These are phyloP conservation scores for Iselma pallidipennis DNA, from an alignment of 2,888 invertebrate genomes.

Conservation along the genomic window DNA sequence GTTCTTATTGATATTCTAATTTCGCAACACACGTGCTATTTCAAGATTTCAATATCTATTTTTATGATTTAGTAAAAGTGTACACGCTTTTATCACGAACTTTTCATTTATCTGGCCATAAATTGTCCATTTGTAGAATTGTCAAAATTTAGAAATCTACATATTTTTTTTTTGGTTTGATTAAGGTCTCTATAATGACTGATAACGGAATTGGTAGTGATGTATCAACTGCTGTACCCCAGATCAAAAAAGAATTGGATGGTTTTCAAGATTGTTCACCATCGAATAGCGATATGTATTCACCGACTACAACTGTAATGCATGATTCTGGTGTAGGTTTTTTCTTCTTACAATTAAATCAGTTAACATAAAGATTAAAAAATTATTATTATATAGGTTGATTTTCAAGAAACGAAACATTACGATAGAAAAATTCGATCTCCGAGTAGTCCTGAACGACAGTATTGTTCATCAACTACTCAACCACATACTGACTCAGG, in stretches of 20 bases:
- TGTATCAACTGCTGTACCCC: conserved; percentile 42
- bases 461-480: conserved; percentile 89
- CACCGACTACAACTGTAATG: conserved; percentile 60
- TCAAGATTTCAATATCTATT: background rate
- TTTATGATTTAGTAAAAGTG: background rate
- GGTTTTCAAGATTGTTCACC: conserved; percentile 58
- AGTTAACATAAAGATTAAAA: too few relatives aligned
- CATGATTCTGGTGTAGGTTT: conserved; percentile 24
- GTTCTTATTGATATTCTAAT: background rate
- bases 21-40: background rate
- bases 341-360: background rate
- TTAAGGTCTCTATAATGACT: conserved; percentile 75
- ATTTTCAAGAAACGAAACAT: conserved; percentile 47
- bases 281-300: conserved; percentile 60
- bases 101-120: background rate
- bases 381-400: conserved; percentile 25
- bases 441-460: conserved; percentile 81
- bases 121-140: background rate
- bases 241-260: conserved; percentile 65
- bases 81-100: background rate
- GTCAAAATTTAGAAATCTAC: background rate
- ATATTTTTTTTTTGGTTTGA: conserved; percentile 33
- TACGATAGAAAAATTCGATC: conserved; percentile 67
- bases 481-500: conserved; percentile 66
- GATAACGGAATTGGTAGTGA: conserved; percentile 53